Percentiles rank a stretch among this genome's conserved stretches.
Evolutionary conservation across 2,113 vertebrate genomes (phyloP).

Genomic region (Pachyramphus minor): DNA sequence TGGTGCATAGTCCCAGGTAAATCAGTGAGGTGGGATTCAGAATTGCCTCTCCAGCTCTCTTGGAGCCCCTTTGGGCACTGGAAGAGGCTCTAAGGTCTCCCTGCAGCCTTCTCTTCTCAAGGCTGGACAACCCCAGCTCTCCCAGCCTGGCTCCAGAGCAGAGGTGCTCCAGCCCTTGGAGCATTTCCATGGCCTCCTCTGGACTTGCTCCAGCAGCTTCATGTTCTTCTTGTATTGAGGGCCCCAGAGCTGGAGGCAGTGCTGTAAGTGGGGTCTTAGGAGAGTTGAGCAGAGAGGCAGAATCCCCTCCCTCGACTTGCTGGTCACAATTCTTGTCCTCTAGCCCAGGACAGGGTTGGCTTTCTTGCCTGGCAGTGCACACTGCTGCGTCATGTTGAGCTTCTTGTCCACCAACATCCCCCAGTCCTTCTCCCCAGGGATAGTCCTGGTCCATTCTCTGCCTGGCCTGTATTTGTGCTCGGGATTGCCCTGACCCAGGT

Average conservation of each 20-base stretch:
- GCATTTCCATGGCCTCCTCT: accelerated
- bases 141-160: not conserved
- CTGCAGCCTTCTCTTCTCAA: not conserved
- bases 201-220: not conserved
- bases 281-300: not conserved
- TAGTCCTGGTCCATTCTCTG: not conserved
- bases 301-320: not conserved
- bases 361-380: not conserved
- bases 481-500: not conserved
- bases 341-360: not conserved
- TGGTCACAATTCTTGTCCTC: not conserved
- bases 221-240: no score
- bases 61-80: not conserved
- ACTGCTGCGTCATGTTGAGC: not conserved
- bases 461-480: no score
- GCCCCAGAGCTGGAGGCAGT: not conserved
- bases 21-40: not conserved
- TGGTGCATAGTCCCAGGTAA: not conserved
- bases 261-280: not conserved
- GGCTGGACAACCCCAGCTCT: not conserved
- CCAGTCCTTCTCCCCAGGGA: not conserved
- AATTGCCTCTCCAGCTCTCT: not conserved
- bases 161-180: not conserved
- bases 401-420: not conserved
- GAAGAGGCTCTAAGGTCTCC: not conserved